Evolutionary conservation across 2,113 vertebrate species (phyloP).

Genomic region (Phainopepla nitens): DNA sequence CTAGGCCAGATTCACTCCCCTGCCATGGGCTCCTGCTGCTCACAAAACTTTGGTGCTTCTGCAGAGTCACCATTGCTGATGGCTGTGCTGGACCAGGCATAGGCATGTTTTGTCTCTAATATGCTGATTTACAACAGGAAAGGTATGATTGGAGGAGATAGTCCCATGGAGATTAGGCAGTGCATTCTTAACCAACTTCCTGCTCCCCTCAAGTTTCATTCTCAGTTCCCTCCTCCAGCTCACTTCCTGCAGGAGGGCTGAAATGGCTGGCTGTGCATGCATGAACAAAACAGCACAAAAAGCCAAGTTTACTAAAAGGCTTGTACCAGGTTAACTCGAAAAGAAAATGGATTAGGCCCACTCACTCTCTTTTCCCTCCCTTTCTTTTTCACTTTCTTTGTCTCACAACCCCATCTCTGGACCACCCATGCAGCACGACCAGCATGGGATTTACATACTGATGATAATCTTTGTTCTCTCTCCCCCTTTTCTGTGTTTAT

Average conservation of each 20-base stretch:
- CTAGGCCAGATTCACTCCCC: not conserved
- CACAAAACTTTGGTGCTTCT: not conserved
- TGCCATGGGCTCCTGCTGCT: not conserved
- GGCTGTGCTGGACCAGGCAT: not conserved
- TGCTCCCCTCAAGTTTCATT: not conserved
- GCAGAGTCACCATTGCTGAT: not conserved
- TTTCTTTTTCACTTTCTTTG: not conserved
- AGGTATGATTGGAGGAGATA: not conserved
- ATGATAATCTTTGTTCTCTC: not conserved
- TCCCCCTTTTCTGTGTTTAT: not conserved
- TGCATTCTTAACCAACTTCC: not conserved
- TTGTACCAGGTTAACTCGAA: not conserved
- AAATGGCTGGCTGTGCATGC: not conserved
- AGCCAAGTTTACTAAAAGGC: not conserved
- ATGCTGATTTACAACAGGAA: not conserved
- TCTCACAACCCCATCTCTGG: not conserved
- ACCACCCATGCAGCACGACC: fast-evolving
- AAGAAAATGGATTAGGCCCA: not conserved
- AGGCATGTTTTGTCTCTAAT: not conserved
- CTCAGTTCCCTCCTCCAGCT: not conserved
- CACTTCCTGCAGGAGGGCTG: not conserved
- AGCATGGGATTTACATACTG: not conserved
- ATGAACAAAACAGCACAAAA: not conserved
- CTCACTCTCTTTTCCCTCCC: not conserved
- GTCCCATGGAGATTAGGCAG: not conserved